These are phyloP conservation scores for Clarias platycephalus DNA, from an alignment of 2,797 vertebrate species.

Conservation along the genomic window DNA sequence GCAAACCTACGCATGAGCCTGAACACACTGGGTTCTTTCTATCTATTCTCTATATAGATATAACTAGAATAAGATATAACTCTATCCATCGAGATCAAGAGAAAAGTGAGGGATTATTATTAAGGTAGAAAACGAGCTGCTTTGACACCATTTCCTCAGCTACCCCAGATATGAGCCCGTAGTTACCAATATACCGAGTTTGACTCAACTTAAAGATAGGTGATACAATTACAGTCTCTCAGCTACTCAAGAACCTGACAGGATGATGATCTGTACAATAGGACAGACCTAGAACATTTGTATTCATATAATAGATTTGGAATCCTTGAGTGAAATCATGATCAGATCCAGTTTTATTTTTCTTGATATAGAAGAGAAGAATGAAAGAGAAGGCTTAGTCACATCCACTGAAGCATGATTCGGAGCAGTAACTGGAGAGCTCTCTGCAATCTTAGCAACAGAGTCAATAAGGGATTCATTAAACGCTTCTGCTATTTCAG, in stretches of 20 bases:
- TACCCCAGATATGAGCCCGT: neutral
- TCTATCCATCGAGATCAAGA: neutral
- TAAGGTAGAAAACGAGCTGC: neutral
- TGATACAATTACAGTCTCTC: constrained; percentile 15
- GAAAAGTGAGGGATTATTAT: constrained; percentile 1
- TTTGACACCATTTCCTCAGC: neutral
- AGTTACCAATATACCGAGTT: neutral
- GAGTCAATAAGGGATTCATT: constrained; percentile 43
- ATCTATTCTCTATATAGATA: no score
- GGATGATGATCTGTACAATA: neutral
- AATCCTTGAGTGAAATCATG: neutral
- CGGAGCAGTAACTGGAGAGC: constrained; percentile 9
- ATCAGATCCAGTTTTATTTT: constrained; percentile 1
- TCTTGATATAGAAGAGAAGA: neutral
- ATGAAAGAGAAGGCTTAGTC: constrained; percentile 5
- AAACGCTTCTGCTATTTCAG: constrained; percentile 28
- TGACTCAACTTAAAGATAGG: neutral
- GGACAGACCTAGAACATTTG: neutral
- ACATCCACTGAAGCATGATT: constrained; percentile 3
- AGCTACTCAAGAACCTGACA: neutral
- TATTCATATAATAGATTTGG: neutral
- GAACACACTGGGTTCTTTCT: neutral
- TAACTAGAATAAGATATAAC: neutral
- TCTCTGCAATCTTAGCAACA: constrained; percentile 36
- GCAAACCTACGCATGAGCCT: neutral